A percentile compares a stretch with the other conserved stretches of the same genome.
phyloP scores from a whole-genome alignment of 2,888 invertebrate species.

The Drosophila leonis region DNA sequence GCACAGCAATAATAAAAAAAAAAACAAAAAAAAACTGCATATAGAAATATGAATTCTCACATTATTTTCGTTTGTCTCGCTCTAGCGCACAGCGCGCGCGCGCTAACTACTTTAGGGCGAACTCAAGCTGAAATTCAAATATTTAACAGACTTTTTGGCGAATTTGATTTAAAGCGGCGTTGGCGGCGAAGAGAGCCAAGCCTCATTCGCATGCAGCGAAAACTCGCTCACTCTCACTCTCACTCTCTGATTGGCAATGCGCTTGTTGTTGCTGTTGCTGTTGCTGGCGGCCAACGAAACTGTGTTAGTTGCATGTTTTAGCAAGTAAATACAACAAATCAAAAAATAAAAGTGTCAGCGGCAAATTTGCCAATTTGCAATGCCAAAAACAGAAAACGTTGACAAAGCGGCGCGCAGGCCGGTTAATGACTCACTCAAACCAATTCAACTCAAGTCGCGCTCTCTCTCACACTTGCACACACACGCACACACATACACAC shows the following conservation, averaged over 20 bases:
- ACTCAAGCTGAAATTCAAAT: conserved; percentile 49
- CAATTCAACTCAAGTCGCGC: conserved; percentile 48
- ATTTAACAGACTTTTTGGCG: conserved; percentile 64
- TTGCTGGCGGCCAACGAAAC: conserved; percentile 19
- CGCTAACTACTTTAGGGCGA: conserved; percentile 31
- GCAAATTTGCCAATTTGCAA: conserved; percentile 42
- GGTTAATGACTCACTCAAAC: conserved; percentile 76
- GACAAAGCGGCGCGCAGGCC: conserved; percentile 57
- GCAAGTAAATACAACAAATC: conserved; percentile 26
- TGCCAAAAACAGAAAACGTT: conserved; percentile 37
- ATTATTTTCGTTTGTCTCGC: conserved; percentile 43
- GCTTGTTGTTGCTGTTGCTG: conserved; percentile 7
- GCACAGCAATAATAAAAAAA: conserved; percentile 18
- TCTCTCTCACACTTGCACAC: conserved; percentile 22
- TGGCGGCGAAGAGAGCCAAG: conserved; percentile 42
- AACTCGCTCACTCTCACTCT: conserved; percentile 26
- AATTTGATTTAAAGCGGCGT: conserved; percentile 39
- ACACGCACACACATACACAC: conserved; percentile 16
- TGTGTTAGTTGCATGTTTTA: conserved; percentile 44
- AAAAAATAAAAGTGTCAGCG: conserved; percentile 19
- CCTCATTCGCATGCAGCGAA: neutral
- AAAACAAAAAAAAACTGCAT: conserved; percentile 23
- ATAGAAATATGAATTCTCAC: conserved; percentile 41
- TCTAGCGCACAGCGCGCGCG: conserved; percentile 45
- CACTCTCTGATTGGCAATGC: conserved; percentile 25